These are phyloP conservation scores for Drosophila tani DNA, from an alignment of 1,140 invertebrate species.

Conservation along the genomic window DNA sequence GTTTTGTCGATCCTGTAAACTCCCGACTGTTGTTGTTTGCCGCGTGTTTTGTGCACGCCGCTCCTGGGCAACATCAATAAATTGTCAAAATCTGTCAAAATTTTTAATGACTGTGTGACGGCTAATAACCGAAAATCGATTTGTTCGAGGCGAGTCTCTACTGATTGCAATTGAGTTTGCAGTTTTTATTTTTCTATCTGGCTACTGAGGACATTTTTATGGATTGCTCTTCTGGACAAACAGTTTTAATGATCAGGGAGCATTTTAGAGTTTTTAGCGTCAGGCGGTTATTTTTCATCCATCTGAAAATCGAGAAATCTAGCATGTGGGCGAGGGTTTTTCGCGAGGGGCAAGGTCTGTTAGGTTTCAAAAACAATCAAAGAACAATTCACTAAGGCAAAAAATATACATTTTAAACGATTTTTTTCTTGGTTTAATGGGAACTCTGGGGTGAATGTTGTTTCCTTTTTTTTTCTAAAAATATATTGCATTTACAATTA, in stretches of 20 bases:
- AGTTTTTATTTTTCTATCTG: constrained; percentile 30
- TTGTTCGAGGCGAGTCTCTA: constrained; percentile 48
- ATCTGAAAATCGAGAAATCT: constrained; percentile 17
- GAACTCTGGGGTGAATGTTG: neutral
- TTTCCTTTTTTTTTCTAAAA: no score
- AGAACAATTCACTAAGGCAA: neutral
- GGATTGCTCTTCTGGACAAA: constrained; percentile 48
- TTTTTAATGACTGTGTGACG: constrained; percentile 82
- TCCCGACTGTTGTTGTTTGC: constrained; percentile 69
- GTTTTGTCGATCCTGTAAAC: constrained; percentile 28
- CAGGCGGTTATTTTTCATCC: constrained; percentile 43
- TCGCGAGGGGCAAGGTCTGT: neutral
- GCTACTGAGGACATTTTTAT: constrained; percentile 69
- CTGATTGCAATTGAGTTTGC: constrained; percentile 52
- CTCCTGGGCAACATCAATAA: constrained; percentile 67
- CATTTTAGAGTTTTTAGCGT: constrained; percentile 62
- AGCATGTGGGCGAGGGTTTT: constrained; percentile 40
- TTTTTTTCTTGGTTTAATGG: neutral
- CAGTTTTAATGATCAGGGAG: constrained; percentile 37
- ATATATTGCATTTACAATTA: no score
- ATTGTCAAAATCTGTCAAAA: constrained; percentile 81
- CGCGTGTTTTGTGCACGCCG: constrained; percentile 48
- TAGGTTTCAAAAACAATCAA: neutral
- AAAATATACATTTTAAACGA: neutral
- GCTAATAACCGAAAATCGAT: constrained; percentile 76